These are phyloP conservation scores for Oedothorax gibbosus DNA, from an alignment of 1,140 invertebrate species.

Conservation along the genomic window DNA sequence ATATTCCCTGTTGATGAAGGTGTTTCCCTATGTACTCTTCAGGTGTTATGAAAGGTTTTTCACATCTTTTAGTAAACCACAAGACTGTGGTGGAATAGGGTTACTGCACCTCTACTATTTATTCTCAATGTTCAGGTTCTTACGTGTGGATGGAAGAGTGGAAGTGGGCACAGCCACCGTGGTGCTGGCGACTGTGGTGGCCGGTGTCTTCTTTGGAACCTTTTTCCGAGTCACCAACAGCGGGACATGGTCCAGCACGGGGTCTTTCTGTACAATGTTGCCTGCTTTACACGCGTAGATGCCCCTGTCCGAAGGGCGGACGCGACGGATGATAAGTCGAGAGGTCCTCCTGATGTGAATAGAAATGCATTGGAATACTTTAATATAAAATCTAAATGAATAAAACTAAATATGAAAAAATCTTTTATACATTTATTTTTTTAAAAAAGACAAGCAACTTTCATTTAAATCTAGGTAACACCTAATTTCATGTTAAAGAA, in stretches of 20 bases:
- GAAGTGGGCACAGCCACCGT: constrained; percentile 21
- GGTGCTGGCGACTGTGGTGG: constrained; percentile 7
- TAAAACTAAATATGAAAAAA: background rate
- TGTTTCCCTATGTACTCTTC: no score
- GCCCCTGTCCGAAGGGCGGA: constrained; percentile 52
- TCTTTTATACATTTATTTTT: background rate
- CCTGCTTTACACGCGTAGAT: constrained; percentile 63
- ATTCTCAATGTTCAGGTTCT: background rate
- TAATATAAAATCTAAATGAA: background rate
- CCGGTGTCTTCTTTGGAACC: constrained; percentile 6
- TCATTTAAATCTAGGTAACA: background rate
- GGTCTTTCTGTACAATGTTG: constrained; percentile 59
- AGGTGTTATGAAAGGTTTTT: no score
- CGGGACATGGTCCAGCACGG: constrained; percentile 24
- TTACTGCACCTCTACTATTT: no score
- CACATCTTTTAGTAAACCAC: no score
- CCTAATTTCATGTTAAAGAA: no score
- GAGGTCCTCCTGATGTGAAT: constrained; percentile 52
- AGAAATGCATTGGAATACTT: background rate
- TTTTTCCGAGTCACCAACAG: constrained; percentile 53
- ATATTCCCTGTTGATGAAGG: no score
- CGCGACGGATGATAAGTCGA: constrained; percentile 59
- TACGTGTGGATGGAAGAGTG: constrained; percentile 21
- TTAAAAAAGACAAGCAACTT: no score
- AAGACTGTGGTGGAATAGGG: no score